Conservation (phyloP, 2,113 vertebrate species). For the Gavialis gangeticus region DNA sequence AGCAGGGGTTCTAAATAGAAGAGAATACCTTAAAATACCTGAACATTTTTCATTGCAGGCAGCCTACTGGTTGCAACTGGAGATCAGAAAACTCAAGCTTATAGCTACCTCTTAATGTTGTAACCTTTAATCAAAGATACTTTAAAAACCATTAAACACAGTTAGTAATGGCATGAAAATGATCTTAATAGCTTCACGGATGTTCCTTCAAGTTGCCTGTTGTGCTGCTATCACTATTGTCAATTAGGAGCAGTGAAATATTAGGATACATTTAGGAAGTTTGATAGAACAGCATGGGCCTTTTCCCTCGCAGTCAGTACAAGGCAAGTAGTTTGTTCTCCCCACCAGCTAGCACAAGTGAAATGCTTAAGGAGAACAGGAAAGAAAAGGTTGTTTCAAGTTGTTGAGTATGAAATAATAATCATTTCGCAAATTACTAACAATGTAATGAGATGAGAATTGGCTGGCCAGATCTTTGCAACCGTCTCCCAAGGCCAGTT, state of each 20-base stretch:
- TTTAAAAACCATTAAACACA: not conserved
- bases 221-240: not conserved
- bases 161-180: not conserved
- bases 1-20: no score
- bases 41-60: not conserved
- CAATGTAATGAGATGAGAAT: no score
- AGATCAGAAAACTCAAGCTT: not conserved
- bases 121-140: not conserved
- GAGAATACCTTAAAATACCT: no score
- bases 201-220: not conserved
- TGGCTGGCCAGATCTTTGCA: no score
- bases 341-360: not conserved
- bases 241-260: not conserved
- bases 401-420: no score
- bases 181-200: not conserved
- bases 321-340: slow-evolving; percentile 47
- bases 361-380: no score
- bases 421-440: no score
- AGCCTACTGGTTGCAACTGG: not conserved
- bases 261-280: slow-evolving; percentile 27
- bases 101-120: not conserved
- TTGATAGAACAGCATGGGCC: slow-evolving; percentile 36
- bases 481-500: no score
- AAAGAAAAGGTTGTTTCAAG: no score
- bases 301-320: slow-evolving; percentile 41